A percentile compares a stretch with the other conserved stretches of the same genome.
Conservation (phyloP, 2,888 invertebrate genomes). For the Pristionchus entomophagus region DNA sequence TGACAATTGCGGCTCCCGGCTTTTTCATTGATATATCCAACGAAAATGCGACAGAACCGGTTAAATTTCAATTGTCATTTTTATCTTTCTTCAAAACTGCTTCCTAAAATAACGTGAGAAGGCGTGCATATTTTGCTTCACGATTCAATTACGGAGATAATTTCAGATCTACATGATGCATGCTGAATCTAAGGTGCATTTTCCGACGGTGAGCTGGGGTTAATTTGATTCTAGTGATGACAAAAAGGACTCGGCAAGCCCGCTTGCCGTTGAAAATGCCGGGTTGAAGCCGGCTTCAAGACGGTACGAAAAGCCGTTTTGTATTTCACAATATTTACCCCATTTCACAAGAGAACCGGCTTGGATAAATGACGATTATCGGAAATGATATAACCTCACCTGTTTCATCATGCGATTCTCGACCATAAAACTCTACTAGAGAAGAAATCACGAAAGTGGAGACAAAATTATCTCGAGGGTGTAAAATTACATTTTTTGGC, state of each 20-base stretch:
- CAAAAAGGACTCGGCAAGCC: too few relatives aligned
- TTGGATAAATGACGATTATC: too few relatives aligned
- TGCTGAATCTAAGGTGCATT: background rate
- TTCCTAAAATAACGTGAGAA: too few relatives aligned
- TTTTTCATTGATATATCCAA: background rate
- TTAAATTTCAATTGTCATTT: background rate
- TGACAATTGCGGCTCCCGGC: background rate
- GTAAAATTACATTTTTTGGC: background rate
- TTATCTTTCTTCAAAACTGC: background rate
- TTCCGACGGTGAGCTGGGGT: background rate
- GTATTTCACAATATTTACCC: too few relatives aligned
- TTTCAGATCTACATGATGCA: conserved; percentile 28
- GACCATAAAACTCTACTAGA: too few relatives aligned
- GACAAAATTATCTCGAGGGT: background rate
- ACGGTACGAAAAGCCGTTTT: too few relatives aligned
- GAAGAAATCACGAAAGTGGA: too few relatives aligned
- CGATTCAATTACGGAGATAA: background rate
- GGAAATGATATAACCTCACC: background rate
- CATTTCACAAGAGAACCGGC: too few relatives aligned
- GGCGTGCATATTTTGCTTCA: too few relatives aligned
- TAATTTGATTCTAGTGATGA: background rate
- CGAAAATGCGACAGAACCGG: background rate
- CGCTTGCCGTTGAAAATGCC: too few relatives aligned
- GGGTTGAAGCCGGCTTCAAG: too few relatives aligned
- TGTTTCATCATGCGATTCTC: too few relatives aligned